phyloP scores from a whole-genome alignment of 1,140 invertebrate genomes.

The Wasmannia auropunctata region DNA sequence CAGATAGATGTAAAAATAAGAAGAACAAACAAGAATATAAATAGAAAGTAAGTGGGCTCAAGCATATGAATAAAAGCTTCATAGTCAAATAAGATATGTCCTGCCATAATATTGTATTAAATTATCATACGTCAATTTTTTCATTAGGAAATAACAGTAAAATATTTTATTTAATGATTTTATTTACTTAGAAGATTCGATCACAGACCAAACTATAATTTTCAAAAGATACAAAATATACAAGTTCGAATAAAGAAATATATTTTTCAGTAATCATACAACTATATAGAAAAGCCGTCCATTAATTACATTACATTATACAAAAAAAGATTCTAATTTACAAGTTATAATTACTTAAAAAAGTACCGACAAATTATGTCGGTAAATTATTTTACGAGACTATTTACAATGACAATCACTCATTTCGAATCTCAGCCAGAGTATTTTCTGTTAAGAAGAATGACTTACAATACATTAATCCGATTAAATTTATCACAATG shows the following conservation, averaged over 20 bases:
- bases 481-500: background rate
- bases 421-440: background rate
- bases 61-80: background rate
- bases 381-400: constrained; percentile 17
- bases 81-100: background rate
- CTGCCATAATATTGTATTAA: background rate
- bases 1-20: background rate
- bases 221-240: no score
- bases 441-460: background rate
- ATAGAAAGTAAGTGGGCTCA: background rate
- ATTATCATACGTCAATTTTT: background rate
- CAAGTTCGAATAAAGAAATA: no score
- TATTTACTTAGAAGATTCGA: no score
- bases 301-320: no score
- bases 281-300: no score
- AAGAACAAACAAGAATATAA: background rate
- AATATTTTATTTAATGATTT: background rate
- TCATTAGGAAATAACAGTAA: background rate
- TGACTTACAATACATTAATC: background rate
- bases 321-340: background rate
- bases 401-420: background rate
- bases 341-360: no score
- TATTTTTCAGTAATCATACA: background rate
- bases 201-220: no score
- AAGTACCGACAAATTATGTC: constrained; percentile 27